Base-by-base conservation (phyloP, 23 tunicate species). In the Halocynthia aurantium region DNA sequence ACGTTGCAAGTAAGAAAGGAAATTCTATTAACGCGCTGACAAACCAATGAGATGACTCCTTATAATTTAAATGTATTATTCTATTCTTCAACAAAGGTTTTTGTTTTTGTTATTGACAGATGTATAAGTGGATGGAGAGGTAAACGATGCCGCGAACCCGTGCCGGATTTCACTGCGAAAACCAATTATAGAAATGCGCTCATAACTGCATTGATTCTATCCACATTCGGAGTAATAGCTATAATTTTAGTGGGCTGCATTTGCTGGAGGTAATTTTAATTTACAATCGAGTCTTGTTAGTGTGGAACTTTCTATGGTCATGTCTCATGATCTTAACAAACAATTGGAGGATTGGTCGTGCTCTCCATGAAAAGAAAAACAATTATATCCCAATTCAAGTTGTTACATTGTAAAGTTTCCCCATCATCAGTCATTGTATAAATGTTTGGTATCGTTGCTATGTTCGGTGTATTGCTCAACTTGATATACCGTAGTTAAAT, bases 181-280 rank as follows among this genome's bases (percentile, higher is more conserved):
- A 49, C 70, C 0, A 49, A 65, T 5, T 49, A 40, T 20, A 40
- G 70, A 65, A 49, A 65, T 15, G 31, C 70, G 9, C 19, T 65
- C 6, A 49, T 65, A 20, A 65, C 31, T 6, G 22, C 70, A 10
- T 15, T 65, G 31, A 49, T 65, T 10, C 31, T 65, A 65, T 65
- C 70, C 15, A 40, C 31, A 8, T 65, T 65, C 31, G 70, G 70
- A 11, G 70, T 65, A 20, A 9, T 65, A 10, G 70, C 49, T 20
- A 65, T 65, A 9, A 8, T 9, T 65, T 49, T 65, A 11, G 70
- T 65, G 22, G 70, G 70, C 10, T 65, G 70, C 19, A 65, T 65
- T 20, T 65, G 70, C 19, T 65, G 70, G 70, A 65, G 70, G 70
- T 65, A 65, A 11, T 40, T 58, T 58, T 58, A 13, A 58, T 58